Evolutionary conservation across 2,888 invertebrate genomes (phyloP).

Genomic region (Gymnocheta viridis): DNA sequence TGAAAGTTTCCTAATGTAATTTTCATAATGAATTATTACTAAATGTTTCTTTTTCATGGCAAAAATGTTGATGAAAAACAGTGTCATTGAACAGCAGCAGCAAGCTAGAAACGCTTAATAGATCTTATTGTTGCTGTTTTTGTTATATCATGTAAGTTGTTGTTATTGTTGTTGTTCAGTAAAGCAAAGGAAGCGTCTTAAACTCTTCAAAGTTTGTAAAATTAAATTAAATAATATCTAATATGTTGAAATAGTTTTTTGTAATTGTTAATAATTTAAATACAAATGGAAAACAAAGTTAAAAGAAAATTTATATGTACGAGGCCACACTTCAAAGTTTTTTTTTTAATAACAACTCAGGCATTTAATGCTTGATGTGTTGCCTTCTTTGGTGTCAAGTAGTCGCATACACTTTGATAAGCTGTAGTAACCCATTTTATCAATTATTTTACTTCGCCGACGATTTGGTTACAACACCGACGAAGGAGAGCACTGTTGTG

Average conservation of each 20-base stretch:
- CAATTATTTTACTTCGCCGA: too few species aligned
- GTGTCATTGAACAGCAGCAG: slow-evolving; percentile 66
- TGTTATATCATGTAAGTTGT: slow-evolving; percentile 39
- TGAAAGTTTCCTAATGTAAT: slow-evolving; percentile 1
- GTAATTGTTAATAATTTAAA: slow-evolving; percentile 36
- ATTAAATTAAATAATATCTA: slow-evolving; percentile 41
- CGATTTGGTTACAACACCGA: too few species aligned
- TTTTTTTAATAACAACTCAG: too few species aligned
- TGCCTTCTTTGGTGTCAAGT: too few species aligned
- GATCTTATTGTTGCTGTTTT: slow-evolving; percentile 27
- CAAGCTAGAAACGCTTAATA: slow-evolving; percentile 50
- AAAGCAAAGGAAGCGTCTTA: slow-evolving; percentile 58
- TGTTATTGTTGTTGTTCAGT: slow-evolving; percentile 40
- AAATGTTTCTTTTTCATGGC: slow-evolving; percentile 49
- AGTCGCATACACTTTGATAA: too few species aligned
- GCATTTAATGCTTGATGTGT: too few species aligned
- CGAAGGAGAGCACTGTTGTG: too few species aligned
- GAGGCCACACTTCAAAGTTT: background rate
- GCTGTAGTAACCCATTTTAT: too few species aligned
- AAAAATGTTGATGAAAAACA: slow-evolving; percentile 45
- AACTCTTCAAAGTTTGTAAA: slow-evolving; percentile 30
- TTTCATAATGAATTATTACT: slow-evolving; percentile 5
- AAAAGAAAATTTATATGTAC: slow-evolving; percentile 27
- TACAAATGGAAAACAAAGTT: background rate
- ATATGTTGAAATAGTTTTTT: slow-evolving; percentile 41